phyloP scores from a whole-genome alignment of 2,113 vertebrate genomes.

The Smithornis capensis region DNA sequence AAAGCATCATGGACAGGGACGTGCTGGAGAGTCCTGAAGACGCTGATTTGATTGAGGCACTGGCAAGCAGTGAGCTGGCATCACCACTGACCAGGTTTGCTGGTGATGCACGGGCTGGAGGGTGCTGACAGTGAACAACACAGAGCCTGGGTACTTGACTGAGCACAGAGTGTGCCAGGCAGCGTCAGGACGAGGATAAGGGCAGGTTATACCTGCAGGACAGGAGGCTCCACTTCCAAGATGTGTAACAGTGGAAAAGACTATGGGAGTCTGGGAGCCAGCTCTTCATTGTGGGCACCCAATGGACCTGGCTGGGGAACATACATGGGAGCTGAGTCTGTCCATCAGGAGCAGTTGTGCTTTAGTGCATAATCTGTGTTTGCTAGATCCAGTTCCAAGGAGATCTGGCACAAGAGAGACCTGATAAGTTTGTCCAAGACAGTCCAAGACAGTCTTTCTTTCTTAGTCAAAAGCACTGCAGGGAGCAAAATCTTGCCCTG shows the following conservation, averaged over 20 bases:
- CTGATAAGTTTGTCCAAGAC: neutral
- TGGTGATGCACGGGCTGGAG: neutral
- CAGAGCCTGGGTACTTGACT: neutral
- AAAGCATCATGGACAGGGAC: neutral
- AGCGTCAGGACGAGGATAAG: fast-evolving
- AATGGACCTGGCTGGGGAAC: neutral
- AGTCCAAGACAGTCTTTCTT: neutral
- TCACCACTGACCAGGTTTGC: neutral
- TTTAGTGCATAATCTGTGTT: neutral
- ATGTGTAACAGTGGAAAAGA: fast-evolving
- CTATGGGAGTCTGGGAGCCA: neutral
- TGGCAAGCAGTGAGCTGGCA: neutral
- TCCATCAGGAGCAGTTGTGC: neutral
- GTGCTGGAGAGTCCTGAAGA: neutral
- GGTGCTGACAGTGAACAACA: neutral
- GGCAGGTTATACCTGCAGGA: constrained; percentile 28
- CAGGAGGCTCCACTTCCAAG: neutral
- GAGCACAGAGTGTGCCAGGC: fast-evolving
- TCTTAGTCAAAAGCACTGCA: neutral
- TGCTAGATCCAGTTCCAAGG: neutral
- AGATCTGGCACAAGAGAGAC: neutral
- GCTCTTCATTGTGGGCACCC: neutral
- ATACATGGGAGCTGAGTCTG: neutral
- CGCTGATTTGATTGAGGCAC: fast-evolving
- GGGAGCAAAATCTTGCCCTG: neutral